These are phyloP conservation scores for Okapia johnstoni DNA, from an alignment of 2,113 vertebrate genomes.

Conservation along the genomic window DNA sequence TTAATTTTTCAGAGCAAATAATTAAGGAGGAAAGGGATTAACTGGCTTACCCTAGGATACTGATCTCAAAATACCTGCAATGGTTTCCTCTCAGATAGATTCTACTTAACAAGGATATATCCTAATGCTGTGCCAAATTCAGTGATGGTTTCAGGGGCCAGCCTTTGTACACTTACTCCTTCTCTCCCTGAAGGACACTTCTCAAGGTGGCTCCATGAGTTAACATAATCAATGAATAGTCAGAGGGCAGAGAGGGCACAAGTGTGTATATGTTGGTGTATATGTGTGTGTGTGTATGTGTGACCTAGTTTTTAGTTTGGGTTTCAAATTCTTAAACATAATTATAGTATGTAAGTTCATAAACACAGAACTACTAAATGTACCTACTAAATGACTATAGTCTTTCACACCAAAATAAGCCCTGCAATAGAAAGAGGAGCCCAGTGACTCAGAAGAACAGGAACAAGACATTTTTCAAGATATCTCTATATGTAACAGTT, in stretches of 20 bases:
- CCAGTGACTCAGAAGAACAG: neutral
- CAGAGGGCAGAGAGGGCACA: neutral
- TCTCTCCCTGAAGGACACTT: neutral
- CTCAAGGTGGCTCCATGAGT: neutral
- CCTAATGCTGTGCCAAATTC: neutral
- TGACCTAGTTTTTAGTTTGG: conserved; percentile 1
- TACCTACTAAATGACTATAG: neutral
- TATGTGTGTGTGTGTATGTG: neutral
- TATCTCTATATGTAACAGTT: neutral
- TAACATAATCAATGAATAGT: neutral
- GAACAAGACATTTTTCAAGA: neutral
- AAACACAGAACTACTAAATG: neutral
- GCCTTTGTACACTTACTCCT: neutral
- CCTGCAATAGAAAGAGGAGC: neutral
- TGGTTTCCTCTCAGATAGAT: neutral
- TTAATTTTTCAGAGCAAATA: conserved; percentile 24
- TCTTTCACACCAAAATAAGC: neutral
- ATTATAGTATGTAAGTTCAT: neutral
- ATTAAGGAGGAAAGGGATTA: neutral
- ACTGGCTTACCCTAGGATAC: neutral
- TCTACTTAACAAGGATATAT: neutral
- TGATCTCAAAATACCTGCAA: neutral
- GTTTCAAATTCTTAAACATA: conserved; percentile 20
- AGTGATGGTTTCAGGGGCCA: neutral
- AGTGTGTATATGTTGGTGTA: neutral